Conservation (phyloP, 2,797 vertebrate genomes). For the Lemur catta region DNA sequence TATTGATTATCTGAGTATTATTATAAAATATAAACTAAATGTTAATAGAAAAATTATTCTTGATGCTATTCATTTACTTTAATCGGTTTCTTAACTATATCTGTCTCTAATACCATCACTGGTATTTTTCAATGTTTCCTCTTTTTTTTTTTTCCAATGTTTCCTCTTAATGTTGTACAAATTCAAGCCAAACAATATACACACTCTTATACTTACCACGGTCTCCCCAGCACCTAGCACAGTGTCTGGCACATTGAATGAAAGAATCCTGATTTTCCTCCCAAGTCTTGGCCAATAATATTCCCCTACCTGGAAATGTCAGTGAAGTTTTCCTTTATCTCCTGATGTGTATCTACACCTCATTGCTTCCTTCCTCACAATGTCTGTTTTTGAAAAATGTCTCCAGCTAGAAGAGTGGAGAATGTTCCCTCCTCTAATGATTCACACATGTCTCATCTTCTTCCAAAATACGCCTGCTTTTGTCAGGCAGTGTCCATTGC, state of each 20-base stretch:
- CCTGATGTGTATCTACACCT: background rate
- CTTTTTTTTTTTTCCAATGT: background rate
- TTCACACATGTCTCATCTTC: background rate
- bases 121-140: background rate
- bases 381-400: background rate
- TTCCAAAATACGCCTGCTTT: background rate
- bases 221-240: background rate
- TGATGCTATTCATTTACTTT: background rate
- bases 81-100: background rate
- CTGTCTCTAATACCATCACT: background rate
- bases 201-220: background rate
- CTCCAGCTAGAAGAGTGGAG: background rate
- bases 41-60: background rate
- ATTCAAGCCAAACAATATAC: background rate
- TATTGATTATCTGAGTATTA: background rate
- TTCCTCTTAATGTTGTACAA: background rate
- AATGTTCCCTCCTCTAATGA: background rate
- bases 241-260: background rate
- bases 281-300: background rate
- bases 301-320: background rate
- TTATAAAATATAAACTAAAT: background rate
- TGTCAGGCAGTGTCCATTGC: background rate
- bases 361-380: background rate
- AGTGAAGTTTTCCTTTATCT: background rate
- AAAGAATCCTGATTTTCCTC: background rate